These are phyloP conservation scores for Gryllus longicercus DNA, from an alignment of 2,888 invertebrate species.

Conservation along the genomic window DNA sequence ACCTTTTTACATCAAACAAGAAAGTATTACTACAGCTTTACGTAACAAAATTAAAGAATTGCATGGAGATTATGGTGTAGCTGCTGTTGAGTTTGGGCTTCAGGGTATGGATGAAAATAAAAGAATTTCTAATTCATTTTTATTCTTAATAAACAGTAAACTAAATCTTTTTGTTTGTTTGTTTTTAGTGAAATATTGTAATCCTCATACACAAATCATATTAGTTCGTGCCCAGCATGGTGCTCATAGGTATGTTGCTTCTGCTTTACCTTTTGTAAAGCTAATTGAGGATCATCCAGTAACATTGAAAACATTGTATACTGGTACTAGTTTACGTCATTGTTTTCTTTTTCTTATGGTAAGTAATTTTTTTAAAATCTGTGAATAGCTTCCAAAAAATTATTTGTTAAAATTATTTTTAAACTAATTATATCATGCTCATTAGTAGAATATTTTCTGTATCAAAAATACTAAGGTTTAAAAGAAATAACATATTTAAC, in stretches of 20 bases:
- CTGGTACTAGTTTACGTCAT: not conserved
- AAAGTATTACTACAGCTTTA: not conserved
- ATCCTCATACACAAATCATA: not conserved
- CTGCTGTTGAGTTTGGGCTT: not conserved
- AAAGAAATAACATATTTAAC: too few species aligned
- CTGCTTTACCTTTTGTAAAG: not conserved
- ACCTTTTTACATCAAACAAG: too few species aligned
- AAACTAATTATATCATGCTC: too few species aligned
- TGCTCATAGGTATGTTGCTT: not conserved
- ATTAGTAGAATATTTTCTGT: too few species aligned
- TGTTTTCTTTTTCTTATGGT: not conserved
- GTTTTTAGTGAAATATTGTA: not conserved
- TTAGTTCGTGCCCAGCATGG: not conserved
- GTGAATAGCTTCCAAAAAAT: too few species aligned
- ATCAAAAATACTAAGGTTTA: too few species aligned
- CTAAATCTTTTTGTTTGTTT: not conserved
- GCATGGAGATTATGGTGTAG: constrained; percentile 20
- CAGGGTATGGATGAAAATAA: not conserved
- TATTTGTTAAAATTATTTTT: too few species aligned
- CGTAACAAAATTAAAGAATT: not conserved
- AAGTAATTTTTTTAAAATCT: too few species aligned
- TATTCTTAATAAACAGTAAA: not conserved
- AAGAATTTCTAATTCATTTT: not conserved
- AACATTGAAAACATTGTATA: not conserved
- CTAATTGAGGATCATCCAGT: not conserved